Evolutionary conservation across 2,797 vertebrate species (phyloP).

Genomic region (Bovichtus diacanthus): DNA sequence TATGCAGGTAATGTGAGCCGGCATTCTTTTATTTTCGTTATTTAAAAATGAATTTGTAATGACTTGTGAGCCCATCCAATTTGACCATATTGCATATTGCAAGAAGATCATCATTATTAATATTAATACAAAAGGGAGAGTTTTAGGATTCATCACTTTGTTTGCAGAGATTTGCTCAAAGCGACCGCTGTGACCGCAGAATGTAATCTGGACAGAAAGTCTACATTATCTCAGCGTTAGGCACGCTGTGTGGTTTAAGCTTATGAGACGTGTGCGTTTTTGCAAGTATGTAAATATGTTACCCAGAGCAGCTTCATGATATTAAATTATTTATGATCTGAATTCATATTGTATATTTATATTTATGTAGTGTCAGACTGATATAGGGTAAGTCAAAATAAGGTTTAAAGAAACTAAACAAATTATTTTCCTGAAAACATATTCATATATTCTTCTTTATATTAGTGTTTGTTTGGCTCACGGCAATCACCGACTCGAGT

Average conservation of each 20-base stretch:
- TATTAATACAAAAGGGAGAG: too few relatives aligned
- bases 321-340: conserved; percentile 67
- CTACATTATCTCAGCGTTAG: neutral
- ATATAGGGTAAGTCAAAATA: conserved; percentile 61
- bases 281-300: conserved; percentile 63
- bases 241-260: conserved; percentile 20
- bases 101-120: neutral
- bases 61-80: neutral
- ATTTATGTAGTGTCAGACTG: conserved; percentile 55
- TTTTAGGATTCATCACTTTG: neutral
- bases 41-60: neutral
- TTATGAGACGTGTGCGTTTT: conserved; percentile 37
- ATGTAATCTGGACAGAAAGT: neutral
- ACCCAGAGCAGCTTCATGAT: conserved; percentile 39
- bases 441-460: conserved; percentile 78
- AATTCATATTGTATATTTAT: conserved; percentile 59
- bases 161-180: neutral
- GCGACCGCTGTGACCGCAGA: neutral
- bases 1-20: too few relatives aligned
- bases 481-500: conserved; percentile 54
- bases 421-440: conserved; percentile 56
- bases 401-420: conserved; percentile 63
- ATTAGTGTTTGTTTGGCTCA: conserved; percentile 70
- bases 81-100: neutral
- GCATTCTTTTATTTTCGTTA: neutral